Evolutionary conservation across 2,888 invertebrate species (phyloP).

Genomic region (Eupeodes latifasciatus): DNA sequence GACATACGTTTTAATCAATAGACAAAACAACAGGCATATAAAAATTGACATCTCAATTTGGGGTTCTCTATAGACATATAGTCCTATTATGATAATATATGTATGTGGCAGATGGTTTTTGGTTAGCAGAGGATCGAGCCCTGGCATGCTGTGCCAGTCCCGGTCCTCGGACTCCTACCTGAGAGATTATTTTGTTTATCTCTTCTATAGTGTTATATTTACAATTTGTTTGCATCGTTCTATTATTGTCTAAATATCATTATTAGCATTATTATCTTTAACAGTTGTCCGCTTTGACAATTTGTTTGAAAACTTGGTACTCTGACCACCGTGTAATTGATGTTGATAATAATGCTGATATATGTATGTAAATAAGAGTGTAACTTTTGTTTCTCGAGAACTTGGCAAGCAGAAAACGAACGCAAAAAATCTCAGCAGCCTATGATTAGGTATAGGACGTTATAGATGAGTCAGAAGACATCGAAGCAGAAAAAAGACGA

Average conservation of each 20-base stretch:
- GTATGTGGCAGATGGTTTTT: slow-evolving; percentile 35
- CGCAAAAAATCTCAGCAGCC: not conserved
- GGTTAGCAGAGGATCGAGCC: slow-evolving; percentile 23
- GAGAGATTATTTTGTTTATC: slow-evolving; percentile 53
- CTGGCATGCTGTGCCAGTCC: not conserved
- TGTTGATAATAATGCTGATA: slow-evolving; percentile 39
- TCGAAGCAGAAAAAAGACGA: not conserved
- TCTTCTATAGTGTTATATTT: slow-evolving; percentile 55
- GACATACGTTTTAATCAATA: not conserved
- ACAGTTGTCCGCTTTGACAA: slow-evolving; percentile 61
- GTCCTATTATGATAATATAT: not conserved
- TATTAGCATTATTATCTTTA: slow-evolving; percentile 67
- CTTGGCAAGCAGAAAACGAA: slow-evolving; percentile 10
- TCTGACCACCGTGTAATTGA: slow-evolving; percentile 62
- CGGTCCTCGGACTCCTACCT: not conserved
- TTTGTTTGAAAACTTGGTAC: slow-evolving; percentile 6
- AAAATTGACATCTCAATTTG: slow-evolving; percentile 27
- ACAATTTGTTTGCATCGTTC: slow-evolving; percentile 59
- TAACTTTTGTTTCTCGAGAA: slow-evolving; percentile 4
- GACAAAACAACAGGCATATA: not conserved
- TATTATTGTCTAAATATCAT: slow-evolving; percentile 66
- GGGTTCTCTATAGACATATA: not conserved
- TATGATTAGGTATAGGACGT: not conserved
- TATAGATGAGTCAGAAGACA: not conserved
- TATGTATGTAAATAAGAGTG: slow-evolving; percentile 9